Base-by-base conservation (phyloP, 2,888 invertebrate species). In the Pantelozetes paolii region DNA sequence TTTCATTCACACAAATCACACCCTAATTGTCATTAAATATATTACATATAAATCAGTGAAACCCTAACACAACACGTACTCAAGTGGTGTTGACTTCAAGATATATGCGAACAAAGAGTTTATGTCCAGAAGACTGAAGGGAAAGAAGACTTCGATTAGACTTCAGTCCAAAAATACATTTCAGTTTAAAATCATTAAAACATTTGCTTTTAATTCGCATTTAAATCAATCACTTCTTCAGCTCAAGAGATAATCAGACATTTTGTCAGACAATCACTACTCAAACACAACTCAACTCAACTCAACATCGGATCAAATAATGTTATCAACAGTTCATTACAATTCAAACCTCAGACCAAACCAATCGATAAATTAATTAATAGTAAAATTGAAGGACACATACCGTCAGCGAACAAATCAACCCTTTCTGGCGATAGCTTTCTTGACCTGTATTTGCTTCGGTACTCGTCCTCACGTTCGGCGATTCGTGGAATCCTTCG, bases 351-450 rank as follows among this genome's bases (percentile, higher is more conserved):
- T 59, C 30, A 30, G 18, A 28, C 36, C 26, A 50, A 70, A 36
- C 50, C 28, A 11, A 48, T 64, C 26, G 48, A 13, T 40, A 73
- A 48, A 42, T 54, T 64, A 30, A 15, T 71, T 67, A 32, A 50
- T n/a, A 50, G 20, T n/a, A 36, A 62, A 59, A 75, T 73, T 71
- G 62, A 42, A 72, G 73, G 78, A 86, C 75, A 81, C 88, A 85
- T 86, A 94, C 95, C 96, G 87, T 96, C 94, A 81, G 95, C 94
- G 86, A 99, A 99, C 45, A 95, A 95, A 86, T 99, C 99, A 78
- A 90, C 89, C 80, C 99, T 87, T 81, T 95, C 97, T 0, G 99
- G 99, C 5, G 99, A 99, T 81, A 99, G 95, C 77, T 90, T 80
- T 79, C 92, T 89, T 83, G 90, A 86, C 76, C 94, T 87, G 79